phyloP scores from a whole-genome alignment of 1,140 invertebrate genomes.

The Belonocnema kinseyi region DNA sequence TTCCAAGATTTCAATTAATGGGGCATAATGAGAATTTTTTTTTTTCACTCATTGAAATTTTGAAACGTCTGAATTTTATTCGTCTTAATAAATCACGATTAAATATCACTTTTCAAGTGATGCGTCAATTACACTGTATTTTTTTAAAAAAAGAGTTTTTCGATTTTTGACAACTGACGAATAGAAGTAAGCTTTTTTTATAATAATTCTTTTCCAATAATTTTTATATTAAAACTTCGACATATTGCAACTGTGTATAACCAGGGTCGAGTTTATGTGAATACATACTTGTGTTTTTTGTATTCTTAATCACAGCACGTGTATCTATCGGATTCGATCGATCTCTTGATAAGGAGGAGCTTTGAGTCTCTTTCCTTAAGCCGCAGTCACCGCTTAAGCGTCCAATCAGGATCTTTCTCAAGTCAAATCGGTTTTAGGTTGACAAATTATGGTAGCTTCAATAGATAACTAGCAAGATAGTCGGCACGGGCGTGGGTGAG shows the following conservation, averaged over 20 bases:
- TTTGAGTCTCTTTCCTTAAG: slow-evolving; percentile 23
- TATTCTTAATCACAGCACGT: slow-evolving; percentile 17
- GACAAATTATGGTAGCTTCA: slow-evolving; percentile 57
- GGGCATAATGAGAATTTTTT: too few relatives aligned
- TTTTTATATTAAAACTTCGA: not conserved
- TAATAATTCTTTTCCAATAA: too few relatives aligned
- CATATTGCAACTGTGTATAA: not conserved
- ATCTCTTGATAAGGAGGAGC: slow-evolving; percentile 33
- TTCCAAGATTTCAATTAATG: too few relatives aligned
- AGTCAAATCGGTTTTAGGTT: slow-evolving; percentile 44
- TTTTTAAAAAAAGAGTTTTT: too few relatives aligned
- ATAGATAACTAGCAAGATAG: slow-evolving; percentile 55
- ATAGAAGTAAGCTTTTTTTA: too few relatives aligned
- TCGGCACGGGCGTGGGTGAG: slow-evolving; percentile 48
- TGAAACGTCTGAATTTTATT: too few relatives aligned
- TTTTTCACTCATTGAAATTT: too few relatives aligned
- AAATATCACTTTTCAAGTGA: too few relatives aligned
- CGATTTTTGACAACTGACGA: too few relatives aligned
- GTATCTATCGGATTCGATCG: slow-evolving; percentile 6
- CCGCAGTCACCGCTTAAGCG: slow-evolving; percentile 8
- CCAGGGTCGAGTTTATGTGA: not conserved
- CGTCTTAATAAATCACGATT: too few relatives aligned
- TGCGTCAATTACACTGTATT: too few relatives aligned
- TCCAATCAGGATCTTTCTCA: slow-evolving; percentile 42
- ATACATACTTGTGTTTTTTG: not conserved